phyloP scores from a whole-genome alignment of 2,797 vertebrate genomes.

The Hozukius guyotensis region DNA sequence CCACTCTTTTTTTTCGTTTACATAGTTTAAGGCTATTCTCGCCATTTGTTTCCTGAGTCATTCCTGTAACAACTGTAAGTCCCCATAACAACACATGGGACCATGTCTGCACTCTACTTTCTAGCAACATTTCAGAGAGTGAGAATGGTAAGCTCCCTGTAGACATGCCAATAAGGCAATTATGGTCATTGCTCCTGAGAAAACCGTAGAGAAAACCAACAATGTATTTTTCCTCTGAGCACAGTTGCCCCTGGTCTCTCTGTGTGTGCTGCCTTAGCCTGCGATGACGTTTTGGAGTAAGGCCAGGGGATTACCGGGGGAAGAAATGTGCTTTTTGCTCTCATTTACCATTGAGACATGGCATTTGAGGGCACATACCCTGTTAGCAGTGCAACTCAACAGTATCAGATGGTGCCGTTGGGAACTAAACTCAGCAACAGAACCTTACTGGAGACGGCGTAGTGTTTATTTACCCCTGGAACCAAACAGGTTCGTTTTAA shows the following conservation, averaged over 20 bases:
- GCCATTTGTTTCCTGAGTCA: constrained; percentile 32
- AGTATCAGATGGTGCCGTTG: constrained; percentile 51
- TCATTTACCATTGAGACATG: constrained; percentile 63
- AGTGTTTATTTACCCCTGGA: constrained; percentile 48
- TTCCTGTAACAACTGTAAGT: constrained; percentile 21
- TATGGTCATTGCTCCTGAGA: constrained; percentile 65
- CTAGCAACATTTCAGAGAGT: constrained; percentile 43
- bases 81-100: constrained; percentile 22
- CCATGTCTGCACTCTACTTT: constrained; percentile 29
- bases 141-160: constrained; percentile 52
- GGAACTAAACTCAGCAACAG: constrained; percentile 32
- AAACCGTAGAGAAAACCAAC: constrained; percentile 73
- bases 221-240: constrained; percentile 65
- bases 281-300: constrained; percentile 69
- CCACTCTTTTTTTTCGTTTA: neutral
- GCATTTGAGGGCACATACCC: constrained; percentile 60
- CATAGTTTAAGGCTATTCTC: constrained; percentile 33
- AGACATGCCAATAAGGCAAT: constrained; percentile 67
- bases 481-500: constrained; percentile 44
- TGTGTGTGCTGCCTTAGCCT: constrained; percentile 54
- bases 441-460: constrained; percentile 9
- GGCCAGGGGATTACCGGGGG: constrained; percentile 65
- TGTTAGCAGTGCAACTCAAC: constrained; percentile 58
- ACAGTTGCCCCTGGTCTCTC: constrained; percentile 45
- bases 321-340: constrained; percentile 64